Base-by-base conservation (phyloP, 2,888 invertebrate species). In the Drosophila pseudotalamancana region DNA sequence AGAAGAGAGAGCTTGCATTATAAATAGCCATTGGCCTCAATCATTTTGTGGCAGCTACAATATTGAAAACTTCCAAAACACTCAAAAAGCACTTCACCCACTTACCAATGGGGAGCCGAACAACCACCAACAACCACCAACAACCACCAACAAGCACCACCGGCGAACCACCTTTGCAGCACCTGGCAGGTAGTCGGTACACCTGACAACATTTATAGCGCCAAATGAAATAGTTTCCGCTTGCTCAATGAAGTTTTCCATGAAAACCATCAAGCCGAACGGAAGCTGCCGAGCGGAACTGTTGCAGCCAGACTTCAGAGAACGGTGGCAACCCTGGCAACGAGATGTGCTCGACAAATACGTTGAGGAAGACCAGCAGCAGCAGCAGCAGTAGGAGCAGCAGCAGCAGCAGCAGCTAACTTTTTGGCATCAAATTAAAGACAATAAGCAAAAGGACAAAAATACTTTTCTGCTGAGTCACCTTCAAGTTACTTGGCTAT, bases 251-350 rank as follows among this genome's bases (percentile, higher is more conserved):
- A 87, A 81, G 86, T 87, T 81, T 81, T 85, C 79, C 76, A 81
- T 75, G 86, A 87, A 87, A n/a, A 81, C 87, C 88, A 81, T 87
- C 88, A 81, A 87, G 88, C 83, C 68, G 76, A 81, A 83, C 81
- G 81, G 88, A 81, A 87, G 83, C 88, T 81, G 83, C 85, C 79
- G 75, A 87, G 75, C 86, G 88, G 80, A 81, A 81, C 88, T 85
- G 86, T 81, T 77, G 53, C 77, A 68, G 39, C 40, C 57, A 78
- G 77, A 60, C 31, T 54, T 23, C 19, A 40, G 34, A 31, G 48
- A 42, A 37, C 8, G 1, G 12, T 39, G 45, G 45, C 29, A 46
- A 18, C 34, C 16, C 46, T 35, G 42, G 56, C 62, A 29, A 18
- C 70, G 62, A 74, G 56, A 53, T 51, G 53, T 39, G 46, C 45